These are phyloP conservation scores for Hydraecia micacea DNA, from an alignment of 2,888 invertebrate species.

Conservation along the genomic window DNA sequence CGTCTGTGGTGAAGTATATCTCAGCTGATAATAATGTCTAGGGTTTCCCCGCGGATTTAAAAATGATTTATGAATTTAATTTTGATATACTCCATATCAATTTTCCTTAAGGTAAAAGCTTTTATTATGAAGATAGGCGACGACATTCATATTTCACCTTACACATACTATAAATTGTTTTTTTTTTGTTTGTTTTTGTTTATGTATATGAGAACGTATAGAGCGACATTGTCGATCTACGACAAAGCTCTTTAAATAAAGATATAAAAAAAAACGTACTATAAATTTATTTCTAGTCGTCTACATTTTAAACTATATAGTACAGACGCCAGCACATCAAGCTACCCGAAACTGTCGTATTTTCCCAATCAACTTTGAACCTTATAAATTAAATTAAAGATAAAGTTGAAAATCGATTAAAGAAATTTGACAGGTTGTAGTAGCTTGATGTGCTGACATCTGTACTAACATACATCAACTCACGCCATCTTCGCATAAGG, in stretches of 20 bases:
- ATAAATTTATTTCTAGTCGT: not conserved
- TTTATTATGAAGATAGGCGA: not conserved
- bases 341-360: too few relatives aligned
- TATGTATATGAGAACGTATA: too few relatives aligned
- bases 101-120: not conserved
- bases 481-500: not conserved
- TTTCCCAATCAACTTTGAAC: too few relatives aligned
- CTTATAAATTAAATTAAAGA: too few relatives aligned
- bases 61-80: not conserved
- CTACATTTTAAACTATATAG: not conserved
- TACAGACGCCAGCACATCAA: too few relatives aligned
- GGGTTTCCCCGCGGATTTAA: constrained; percentile 23
- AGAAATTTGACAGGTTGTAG: too few relatives aligned
- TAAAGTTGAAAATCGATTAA: too few relatives aligned
- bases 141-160: not conserved
- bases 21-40: constrained; percentile 29
- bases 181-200: too few relatives aligned
- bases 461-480: not conserved
- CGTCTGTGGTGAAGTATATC: constrained; percentile 44
- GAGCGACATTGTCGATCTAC: too few relatives aligned
- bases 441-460: too few relatives aligned
- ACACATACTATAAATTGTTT: not conserved
- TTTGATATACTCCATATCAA: not conserved
- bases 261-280: too few relatives aligned
- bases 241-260: too few relatives aligned